phyloP scores from a whole-genome alignment of 1,140 invertebrate species.

The Bombus polaris region DNA sequence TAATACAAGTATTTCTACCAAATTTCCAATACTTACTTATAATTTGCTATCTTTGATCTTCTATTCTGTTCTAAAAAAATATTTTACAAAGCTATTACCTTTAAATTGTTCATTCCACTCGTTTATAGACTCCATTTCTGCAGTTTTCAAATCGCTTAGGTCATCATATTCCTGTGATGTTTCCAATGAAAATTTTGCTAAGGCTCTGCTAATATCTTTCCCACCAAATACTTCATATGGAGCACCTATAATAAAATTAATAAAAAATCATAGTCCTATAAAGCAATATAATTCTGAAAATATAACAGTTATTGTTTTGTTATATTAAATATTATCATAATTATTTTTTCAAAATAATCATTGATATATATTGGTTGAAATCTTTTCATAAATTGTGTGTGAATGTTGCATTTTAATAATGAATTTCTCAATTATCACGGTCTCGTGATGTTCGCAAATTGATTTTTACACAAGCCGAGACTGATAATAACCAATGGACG shows the following conservation, averaged over 20 bases:
- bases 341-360: not conserved
- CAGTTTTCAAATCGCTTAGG: slow-evolving; percentile 94
- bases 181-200: slow-evolving; percentile 96
- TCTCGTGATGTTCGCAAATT: slow-evolving; percentile 29
- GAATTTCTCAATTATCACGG: slow-evolving; percentile 1
- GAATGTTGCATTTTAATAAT: not conserved
- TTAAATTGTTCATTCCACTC: slow-evolving; percentile 99
- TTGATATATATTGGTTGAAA: not conserved
- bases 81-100: slow-evolving; percentile 84
- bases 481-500: slow-evolving; percentile 6
- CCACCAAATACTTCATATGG: slow-evolving; percentile 97
- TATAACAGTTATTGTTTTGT: not conserved
- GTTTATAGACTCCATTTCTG: slow-evolving; percentile 93
- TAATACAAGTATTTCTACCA: not conserved
- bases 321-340: not conserved
- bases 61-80: not conserved
- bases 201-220: slow-evolving; percentile 95
- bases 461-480: slow-evolving; percentile 42
- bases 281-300: not conserved
- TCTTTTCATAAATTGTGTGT: not conserved
- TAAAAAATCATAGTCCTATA: not conserved
- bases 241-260: slow-evolving; percentile 86
- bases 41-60: not conserved
- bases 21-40: not conserved
- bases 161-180: slow-evolving; percentile 96